A percentile compares a stretch with the other conserved stretches of the same genome.
These are phyloP conservation scores for Rosalia funebris DNA, from an alignment of 2,888 invertebrate genomes.

Conservation along the genomic window DNA sequence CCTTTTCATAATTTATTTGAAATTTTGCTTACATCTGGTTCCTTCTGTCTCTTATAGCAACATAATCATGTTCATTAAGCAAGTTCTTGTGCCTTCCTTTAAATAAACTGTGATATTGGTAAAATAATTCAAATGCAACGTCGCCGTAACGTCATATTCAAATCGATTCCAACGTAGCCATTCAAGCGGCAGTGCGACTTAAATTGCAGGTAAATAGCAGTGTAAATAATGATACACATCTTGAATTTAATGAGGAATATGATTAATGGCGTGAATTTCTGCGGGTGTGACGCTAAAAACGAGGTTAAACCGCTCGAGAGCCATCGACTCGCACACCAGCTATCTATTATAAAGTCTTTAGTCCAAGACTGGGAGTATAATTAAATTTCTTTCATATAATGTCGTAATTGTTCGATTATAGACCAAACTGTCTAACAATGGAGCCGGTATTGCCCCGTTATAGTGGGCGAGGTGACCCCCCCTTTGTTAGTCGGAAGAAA, in stretches of 20 bases:
- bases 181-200: background rate
- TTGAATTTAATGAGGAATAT: constrained; percentile 2
- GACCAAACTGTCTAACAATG: constrained; percentile 4
- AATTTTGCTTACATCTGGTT: too few relatives aligned
- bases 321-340: background rate
- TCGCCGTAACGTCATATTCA: background rate
- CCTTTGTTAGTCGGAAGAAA: constrained; percentile 7
- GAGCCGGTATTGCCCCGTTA: constrained; percentile 1
- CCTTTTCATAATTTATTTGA: too few relatives aligned
- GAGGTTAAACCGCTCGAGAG: background rate
- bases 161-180: background rate
- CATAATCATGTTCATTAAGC: too few relatives aligned
- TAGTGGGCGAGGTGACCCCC: background rate
- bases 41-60: too few relatives aligned
- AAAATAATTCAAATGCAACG: too few relatives aligned
- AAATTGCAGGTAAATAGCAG: background rate
- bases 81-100: too few relatives aligned
- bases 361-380: background rate
- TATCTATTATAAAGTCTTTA: background rate
- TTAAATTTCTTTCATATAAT: constrained; percentile 18
- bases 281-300: background rate
- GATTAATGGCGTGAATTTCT: background rate
- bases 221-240: too few relatives aligned
- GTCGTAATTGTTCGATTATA: constrained; percentile 14
- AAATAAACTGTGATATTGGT: too few relatives aligned